Conservation (phyloP, 2,888 invertebrate genomes). For the Ptychoptera albimana region DNA sequence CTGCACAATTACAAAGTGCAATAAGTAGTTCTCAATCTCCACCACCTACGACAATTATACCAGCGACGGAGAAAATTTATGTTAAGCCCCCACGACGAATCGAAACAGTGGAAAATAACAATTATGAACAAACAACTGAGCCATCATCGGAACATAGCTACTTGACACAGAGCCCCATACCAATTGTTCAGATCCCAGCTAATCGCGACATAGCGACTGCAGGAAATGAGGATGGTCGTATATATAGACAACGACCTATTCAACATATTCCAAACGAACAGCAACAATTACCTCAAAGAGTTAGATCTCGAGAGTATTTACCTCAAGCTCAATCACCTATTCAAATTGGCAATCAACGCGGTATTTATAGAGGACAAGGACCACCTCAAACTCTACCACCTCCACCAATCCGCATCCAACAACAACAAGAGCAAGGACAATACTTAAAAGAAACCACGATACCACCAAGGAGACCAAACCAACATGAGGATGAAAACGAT, state of each 20-base stretch:
- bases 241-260: slow-evolving; percentile 8
- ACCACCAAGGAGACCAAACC: neutral
- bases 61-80: slow-evolving; percentile 28
- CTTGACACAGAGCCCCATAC: slow-evolving; percentile 37
- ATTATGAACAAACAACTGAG: slow-evolving; percentile 37
- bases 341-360: slow-evolving; percentile 16
- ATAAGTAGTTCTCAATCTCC: slow-evolving; percentile 9
- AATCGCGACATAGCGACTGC: slow-evolving; percentile 20
- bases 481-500: no score
- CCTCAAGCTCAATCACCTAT: slow-evolving; percentile 12
- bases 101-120: slow-evolving; percentile 27
- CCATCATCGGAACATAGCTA: slow-evolving; percentile 34
- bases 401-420: neutral
- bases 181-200: slow-evolving; percentile 30
- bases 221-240: slow-evolving; percentile 8
- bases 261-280: neutral
- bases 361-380: neutral
- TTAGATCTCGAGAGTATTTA: slow-evolving; percentile 27
- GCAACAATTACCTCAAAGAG: slow-evolving; percentile 2
- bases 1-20: slow-evolving; percentile 16
- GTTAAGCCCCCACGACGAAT: slow-evolving; percentile 7
- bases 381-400: slow-evolving; percentile 27
- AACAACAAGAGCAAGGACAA: slow-evolving; percentile 11
- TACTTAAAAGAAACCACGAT: slow-evolving; percentile 18
- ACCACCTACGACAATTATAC: slow-evolving; percentile 8